Evolutionary conservation across 2,113 vertebrate species (phyloP).

Genomic region (Narcine bancroftii): DNA sequence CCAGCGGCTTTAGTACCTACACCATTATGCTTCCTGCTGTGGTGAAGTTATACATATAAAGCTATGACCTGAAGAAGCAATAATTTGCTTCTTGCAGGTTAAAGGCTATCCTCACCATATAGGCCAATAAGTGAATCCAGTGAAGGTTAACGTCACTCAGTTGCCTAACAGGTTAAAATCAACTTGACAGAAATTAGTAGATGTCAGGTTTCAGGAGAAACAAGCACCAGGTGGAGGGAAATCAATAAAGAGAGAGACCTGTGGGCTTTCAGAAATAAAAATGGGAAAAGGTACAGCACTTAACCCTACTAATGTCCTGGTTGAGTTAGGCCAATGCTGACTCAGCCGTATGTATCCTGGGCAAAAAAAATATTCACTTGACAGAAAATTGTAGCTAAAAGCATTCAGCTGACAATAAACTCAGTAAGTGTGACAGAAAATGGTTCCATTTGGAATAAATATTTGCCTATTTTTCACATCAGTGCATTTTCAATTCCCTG

Average conservation of each 20-base stretch:
- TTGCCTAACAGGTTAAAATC: not conserved
- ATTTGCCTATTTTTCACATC: slow-evolving; percentile 13
- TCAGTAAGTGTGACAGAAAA: slow-evolving; percentile 3
- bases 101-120: not conserved
- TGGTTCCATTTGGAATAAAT: slow-evolving; percentile 23
- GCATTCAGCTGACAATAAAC: slow-evolving; percentile 18
- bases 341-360: not conserved
- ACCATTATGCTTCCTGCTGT: no score
- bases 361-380: slow-evolving; percentile 27
- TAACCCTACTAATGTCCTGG: not conserved
- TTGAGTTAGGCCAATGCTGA: slow-evolving; percentile 2
- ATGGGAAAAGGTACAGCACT: not conserved
- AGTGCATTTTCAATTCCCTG: not conserved
- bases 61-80: not conserved
- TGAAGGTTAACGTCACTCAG: not conserved
- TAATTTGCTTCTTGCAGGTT: not conserved
- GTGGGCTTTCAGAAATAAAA: not conserved
- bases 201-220: not conserved
- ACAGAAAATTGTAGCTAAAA: slow-evolving; percentile 32
- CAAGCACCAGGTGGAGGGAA: not conserved
- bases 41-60: not conserved
- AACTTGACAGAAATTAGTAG: not conserved
- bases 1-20: no score
- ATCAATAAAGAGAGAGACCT: not conserved
- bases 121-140: not conserved